Conservation (phyloP, 2,113 vertebrate genomes). For the Lycaon pictus region DNA sequence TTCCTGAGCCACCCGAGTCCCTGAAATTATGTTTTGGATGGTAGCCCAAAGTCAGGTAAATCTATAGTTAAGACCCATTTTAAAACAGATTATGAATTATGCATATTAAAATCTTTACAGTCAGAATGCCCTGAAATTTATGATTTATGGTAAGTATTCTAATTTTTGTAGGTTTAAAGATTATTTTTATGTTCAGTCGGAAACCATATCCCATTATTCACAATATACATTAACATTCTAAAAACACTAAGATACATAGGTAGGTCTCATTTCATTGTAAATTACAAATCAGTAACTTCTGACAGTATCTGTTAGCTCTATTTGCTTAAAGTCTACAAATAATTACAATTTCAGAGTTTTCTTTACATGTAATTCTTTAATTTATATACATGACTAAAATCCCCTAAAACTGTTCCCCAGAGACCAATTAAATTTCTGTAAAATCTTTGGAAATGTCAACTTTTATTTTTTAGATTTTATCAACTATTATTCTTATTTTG, state of each 20-base stretch:
- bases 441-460: slow-evolving; percentile 11
- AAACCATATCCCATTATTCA: slow-evolving; percentile 7
- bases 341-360: slow-evolving; percentile 51
- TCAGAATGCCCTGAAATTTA: slow-evolving; percentile 12
- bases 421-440: slow-evolving; percentile 46
- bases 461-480: not conserved
- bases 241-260: not conserved
- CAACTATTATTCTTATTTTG: slow-evolving; percentile 1
- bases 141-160: slow-evolving; percentile 6
- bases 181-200: slow-evolving; percentile 27
- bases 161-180: slow-evolving; percentile 52
- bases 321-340: slow-evolving; percentile 33
- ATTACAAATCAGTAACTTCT: slow-evolving; percentile 47
- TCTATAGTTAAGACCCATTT: not conserved
- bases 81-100: slow-evolving; percentile 20
- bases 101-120: slow-evolving; percentile 42
- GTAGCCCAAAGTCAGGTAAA: not conserved
- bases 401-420: not conserved
- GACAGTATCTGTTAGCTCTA: not conserved
- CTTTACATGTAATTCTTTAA: not conserved
- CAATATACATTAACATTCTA: not conserved
- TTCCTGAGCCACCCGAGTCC: not conserved
- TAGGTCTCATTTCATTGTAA: slow-evolving; percentile 29
- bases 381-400: slow-evolving; percentile 33
- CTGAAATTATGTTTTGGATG: slow-evolving; percentile 44